Evolutionary conservation across 1,140 invertebrate genomes (phyloP), one percentile per base, ranked within the genome.

Genomic region (Odontomachus brunneus): DNA sequence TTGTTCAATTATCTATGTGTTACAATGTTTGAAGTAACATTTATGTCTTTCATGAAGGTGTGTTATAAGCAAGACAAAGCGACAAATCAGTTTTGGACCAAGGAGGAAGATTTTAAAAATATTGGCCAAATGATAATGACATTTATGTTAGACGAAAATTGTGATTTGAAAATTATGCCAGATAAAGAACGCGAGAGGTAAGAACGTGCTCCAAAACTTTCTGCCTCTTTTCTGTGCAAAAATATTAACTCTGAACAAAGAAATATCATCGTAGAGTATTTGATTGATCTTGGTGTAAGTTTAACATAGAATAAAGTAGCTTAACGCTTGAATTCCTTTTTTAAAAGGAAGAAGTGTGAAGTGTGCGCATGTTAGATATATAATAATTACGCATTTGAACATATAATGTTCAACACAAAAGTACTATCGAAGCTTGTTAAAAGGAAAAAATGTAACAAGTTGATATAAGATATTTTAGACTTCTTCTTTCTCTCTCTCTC

Each of bases 171-270:
- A 0, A 26, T 71, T 2, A 0, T 81, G 3, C 24, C 19, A 4
- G 14, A 17, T 0, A 14, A 63, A 0, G 87, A 90, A 19, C n/a
- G 17, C 0, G 33, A 71, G 14, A 84, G 67, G 3, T 84, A 88
- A 4, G 1, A 67, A 0, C 62, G 19, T 4, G 24, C 78, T 0
- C 62, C 62, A 0, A 75, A n/a, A 9, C 24, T 90, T 0, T 88
- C 84, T 5, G 1, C 1, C 0, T 55, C 51, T 48, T 91, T 90
- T 19, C 15, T 89, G 1, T 55, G 5, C 0, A 15, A 66, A 12
- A 60, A 60, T 48, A n/a, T 90, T 2, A 89, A 88, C 14, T 48
- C 44, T 1, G 75, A 88, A 1, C 89, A 90, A n/a, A 87, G 91
- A 12, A 86, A 55, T 38, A 17, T 91, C 2, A 72, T 91, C 0